A percentile compares a stretch with the other conserved stretches of the same genome.
Evolutionary conservation across 2,888 invertebrate species (phyloP).

Genomic region (Apodemia zela): DNA sequence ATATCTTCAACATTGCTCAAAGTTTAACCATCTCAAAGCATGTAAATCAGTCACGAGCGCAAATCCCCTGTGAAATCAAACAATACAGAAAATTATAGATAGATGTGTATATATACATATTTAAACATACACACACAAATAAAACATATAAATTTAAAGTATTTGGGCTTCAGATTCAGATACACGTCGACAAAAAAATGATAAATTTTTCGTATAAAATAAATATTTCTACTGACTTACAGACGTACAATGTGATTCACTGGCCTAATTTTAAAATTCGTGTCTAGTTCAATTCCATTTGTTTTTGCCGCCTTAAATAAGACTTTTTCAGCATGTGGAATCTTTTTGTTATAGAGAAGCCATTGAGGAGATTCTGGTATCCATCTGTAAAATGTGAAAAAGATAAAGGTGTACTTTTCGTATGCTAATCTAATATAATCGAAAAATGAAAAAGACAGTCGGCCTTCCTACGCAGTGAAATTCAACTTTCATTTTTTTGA

Average conservation of each 20-base stretch:
- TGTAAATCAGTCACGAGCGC: no score
- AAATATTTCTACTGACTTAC: slow-evolving; percentile 31
- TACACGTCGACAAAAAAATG: neutral
- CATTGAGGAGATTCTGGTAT: slow-evolving; percentile 70
- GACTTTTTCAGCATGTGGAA: slow-evolving; percentile 51
- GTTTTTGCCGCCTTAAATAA: slow-evolving; percentile 53
- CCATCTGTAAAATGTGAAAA: slow-evolving; percentile 44
- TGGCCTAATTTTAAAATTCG: slow-evolving; percentile 68
- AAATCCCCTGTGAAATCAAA: no score
- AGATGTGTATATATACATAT: no score
- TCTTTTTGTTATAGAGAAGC: slow-evolving; percentile 60
- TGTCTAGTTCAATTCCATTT: slow-evolving; percentile 54
- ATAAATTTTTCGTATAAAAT: neutral
- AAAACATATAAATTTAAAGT: no score
- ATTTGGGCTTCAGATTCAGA: neutral
- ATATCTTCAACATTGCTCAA: no score
- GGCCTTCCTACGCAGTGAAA: no score
- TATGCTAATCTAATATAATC: no score
- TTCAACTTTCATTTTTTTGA: no score
- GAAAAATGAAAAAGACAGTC: no score
- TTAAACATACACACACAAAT: no score
- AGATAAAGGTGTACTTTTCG: neutral
- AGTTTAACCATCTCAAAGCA: no score
- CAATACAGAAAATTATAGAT: no score
- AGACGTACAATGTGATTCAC: slow-evolving; percentile 68